Base-by-base conservation (phyloP, 2,797 vertebrate species). In the Urosaurus nigricauda region DNA sequence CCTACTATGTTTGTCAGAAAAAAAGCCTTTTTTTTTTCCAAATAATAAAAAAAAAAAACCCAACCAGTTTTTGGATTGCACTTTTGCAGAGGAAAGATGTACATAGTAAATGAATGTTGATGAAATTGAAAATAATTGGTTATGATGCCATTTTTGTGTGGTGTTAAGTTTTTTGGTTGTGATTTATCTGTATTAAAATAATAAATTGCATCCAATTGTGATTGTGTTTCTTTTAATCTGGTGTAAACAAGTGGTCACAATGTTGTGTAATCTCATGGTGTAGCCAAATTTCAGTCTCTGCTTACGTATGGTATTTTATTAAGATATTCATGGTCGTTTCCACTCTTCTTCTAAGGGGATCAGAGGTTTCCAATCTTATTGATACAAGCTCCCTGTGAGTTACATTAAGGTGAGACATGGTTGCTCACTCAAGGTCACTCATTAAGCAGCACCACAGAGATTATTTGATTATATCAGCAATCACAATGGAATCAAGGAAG, bases 111-210 rank as follows among this genome's bases (percentile, higher is more conserved):
- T 96, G 95, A 97, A 96, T 96, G 96, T 96, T 95, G 94, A 95
- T 94, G 93, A 96, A 96, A 92, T 94, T 86, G 90, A 94, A 95
- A 96, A 95, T 94, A 94, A 96, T 96, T 96, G 95, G 95, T 94
- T 96, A 95, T 95, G 94, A 95, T 96, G 93, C 94, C 91, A 93
- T 95, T 95, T 94, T 92, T 71, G 68, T 95, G 95, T 97, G 95
- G 88, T 96, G 94, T 94, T 97, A 96, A 96, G 92, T 96, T 96
- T 97, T 92, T 97, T 95, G 96, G 94, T 96, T 97, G 96, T 97
- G 95, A 97, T 93, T 96, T 96, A 93, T 97, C 95, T 97, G 96
- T 96, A 96, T 96, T 96, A 96, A 97, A 96, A 95, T 89, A 97
- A 97, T 96, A 97, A 97, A 96, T 94, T 93, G 92, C 91, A 94